phyloP scores from a whole-genome alignment of 1,140 invertebrate species.

The Ditylenchus dipsaci region DNA sequence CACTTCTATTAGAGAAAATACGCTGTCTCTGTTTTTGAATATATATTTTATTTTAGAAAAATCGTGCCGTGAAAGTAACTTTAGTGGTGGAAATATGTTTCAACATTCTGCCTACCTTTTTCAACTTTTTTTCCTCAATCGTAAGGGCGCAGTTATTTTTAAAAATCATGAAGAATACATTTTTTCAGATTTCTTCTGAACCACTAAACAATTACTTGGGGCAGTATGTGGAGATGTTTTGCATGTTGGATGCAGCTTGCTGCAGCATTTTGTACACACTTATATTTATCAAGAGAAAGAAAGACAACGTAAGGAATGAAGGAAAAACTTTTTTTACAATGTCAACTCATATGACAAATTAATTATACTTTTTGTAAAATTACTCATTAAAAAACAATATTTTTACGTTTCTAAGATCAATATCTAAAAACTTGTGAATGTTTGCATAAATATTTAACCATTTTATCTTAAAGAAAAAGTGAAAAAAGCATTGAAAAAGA shows the following conservation, averaged over 20 bases:
- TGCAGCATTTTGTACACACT: not conserved
- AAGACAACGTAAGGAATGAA: not conserved
- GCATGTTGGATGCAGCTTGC: not conserved
- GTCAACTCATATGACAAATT: too few relatives aligned
- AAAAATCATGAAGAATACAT: not conserved
- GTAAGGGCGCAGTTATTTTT: not conserved
- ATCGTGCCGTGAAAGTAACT: not conserved
- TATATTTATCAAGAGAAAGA: not conserved
- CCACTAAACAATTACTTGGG: not conserved
- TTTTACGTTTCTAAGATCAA: too few relatives aligned
- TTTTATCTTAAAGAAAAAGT: too few relatives aligned
- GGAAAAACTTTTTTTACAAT: too few relatives aligned
- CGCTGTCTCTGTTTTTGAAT: too few relatives aligned
- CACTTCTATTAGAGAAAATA: too few relatives aligned
- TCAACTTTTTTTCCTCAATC: not conserved
- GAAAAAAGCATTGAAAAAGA: too few relatives aligned
- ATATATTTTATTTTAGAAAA: constrained; percentile 3
- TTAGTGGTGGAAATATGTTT: constrained; percentile 3
- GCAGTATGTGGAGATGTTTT: not conserved
- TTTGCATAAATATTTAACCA: too few relatives aligned
- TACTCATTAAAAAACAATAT: too few relatives aligned
- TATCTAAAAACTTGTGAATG: too few relatives aligned
- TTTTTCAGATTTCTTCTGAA: not conserved
- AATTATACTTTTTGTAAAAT: too few relatives aligned
- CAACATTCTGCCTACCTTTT: not conserved